Evolutionary conservation across 1,140 invertebrate species (phyloP).

Genomic region (Drosophila micromelanica): DNA sequence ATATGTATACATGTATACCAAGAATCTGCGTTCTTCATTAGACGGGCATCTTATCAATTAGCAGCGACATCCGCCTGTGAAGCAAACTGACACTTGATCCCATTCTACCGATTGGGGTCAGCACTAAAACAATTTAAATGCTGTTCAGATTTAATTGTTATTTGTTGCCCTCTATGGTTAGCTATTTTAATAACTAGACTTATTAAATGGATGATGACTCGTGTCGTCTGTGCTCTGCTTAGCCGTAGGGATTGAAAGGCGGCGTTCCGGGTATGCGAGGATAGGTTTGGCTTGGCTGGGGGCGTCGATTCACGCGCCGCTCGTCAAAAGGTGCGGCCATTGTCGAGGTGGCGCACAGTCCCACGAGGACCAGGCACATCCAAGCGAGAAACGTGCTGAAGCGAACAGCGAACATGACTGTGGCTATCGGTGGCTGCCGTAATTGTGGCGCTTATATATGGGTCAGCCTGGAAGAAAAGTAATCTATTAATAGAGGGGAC

Average conservation of each 20-base stretch:
- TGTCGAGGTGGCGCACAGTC: conserved; percentile 17
- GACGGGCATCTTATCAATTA: background rate
- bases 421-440: conserved; percentile 13
- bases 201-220: conserved; percentile 4
- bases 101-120: conserved; percentile 25
- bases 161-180: conserved; percentile 28
- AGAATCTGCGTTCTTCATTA: no score
- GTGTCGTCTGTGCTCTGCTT: background rate
- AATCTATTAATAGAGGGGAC: conserved; percentile 26
- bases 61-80: background rate
- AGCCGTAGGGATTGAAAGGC: conserved; percentile 74
- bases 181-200: conserved; percentile 8
- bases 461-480: background rate
- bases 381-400: conserved; percentile 44
- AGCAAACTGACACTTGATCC: conserved; percentile 49
- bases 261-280: conserved; percentile 55
- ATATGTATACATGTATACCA: no score
- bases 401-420: conserved; percentile 41
- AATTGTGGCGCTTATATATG: conserved; percentile 49
- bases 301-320: conserved; percentile 25
- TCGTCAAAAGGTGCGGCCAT: conserved; percentile 59
- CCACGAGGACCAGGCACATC: conserved; percentile 51
- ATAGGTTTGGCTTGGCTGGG: conserved; percentile 16
- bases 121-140: conserved; percentile 48
- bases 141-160: conserved; percentile 63